phyloP scores from a whole-genome alignment of 2,888 invertebrate species.

The Timandra comae region DNA sequence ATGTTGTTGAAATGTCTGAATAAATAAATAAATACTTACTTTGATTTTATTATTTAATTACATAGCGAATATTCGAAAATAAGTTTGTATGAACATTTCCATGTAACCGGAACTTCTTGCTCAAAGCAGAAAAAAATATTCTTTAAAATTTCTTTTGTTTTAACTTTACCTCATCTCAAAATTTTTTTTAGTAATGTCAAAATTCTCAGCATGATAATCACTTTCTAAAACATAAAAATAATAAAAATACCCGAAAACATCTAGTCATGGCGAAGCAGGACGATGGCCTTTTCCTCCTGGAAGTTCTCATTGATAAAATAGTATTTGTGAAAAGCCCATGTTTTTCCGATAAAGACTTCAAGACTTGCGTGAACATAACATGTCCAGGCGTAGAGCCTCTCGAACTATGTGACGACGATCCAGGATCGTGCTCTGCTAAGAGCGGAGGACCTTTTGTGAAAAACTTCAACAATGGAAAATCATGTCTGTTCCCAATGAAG shows the following conservation, averaged over 20 bases:
- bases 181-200: slow-evolving; percentile 12
- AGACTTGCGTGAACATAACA: slow-evolving; percentile 79
- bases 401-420: slow-evolving; percentile 79
- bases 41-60: too few relatives aligned
- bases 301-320: slow-evolving; percentile 78
- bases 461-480: slow-evolving; percentile 79
- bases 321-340: slow-evolving; percentile 57
- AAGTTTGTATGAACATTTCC: too few relatives aligned
- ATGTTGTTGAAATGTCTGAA: too few relatives aligned
- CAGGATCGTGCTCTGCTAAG: slow-evolving; percentile 49
- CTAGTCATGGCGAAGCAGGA: slow-evolving; percentile 58
- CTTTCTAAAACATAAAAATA: slow-evolving; percentile 18
- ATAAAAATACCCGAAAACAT: slow-evolving; percentile 34
- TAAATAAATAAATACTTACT: too few relatives aligned
- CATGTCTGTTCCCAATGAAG: slow-evolving; percentile 80
- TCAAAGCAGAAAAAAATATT: too few relatives aligned
- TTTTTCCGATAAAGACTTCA: slow-evolving; percentile 63
- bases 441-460: slow-evolving; percentile 59
- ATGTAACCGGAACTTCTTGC: too few relatives aligned
- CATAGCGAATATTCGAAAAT: too few relatives aligned
- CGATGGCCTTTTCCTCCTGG: slow-evolving; percentile 79
- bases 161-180: too few relatives aligned
- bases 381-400: slow-evolving; percentile 76
- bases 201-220: slow-evolving; percentile 15
- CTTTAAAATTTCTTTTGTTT: slow-evolving; percentile 13